A percentile compares a stretch with the other conserved stretches of the same genome.
phyloP scores from a whole-genome alignment of 2,113 vertebrate genomes.

The Tapirus terrestris region DNA sequence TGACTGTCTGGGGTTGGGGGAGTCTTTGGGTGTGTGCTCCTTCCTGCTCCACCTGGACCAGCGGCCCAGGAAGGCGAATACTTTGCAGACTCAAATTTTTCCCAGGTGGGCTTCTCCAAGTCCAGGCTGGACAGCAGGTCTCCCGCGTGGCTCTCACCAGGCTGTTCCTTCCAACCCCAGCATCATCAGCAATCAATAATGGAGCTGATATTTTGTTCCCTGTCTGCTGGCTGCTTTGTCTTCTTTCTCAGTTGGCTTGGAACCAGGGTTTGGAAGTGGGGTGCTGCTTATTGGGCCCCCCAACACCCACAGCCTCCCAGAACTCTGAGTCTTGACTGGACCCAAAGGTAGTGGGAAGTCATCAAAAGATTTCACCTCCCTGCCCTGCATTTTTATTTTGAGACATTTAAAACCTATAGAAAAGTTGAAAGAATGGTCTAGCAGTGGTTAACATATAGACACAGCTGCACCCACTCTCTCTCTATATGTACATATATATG shows the following conservation, averaged over 20 bases:
- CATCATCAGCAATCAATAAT: accelerated
- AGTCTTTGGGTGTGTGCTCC: not conserved
- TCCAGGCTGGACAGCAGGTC: too few relatives aligned
- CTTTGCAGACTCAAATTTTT: accelerated
- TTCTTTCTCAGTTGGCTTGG: not conserved
- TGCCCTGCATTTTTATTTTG: not conserved
- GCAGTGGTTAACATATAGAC: too few relatives aligned
- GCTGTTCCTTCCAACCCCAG: not conserved
- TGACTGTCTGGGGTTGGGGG: too few relatives aligned
- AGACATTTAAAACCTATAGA: not conserved
- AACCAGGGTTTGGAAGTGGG: not conserved
- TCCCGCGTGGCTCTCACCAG: not conserved
- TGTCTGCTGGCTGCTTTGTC: not conserved
- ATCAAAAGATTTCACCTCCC: not conserved
- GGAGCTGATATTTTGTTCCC: not conserved
- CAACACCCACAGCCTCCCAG: not conserved
- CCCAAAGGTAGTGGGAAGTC: not conserved
- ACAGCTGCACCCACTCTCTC: too few relatives aligned
- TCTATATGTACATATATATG: too few relatives aligned
- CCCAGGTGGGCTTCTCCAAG: accelerated
- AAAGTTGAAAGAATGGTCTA: not conserved
- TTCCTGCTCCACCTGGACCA: not conserved
- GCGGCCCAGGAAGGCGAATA: accelerated
- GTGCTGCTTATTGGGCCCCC: not conserved
- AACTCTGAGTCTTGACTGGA: not conserved